Base-by-base conservation (phyloP, 53 echinoderm and acorn worm species). In the Crossaster papposus region DNA sequence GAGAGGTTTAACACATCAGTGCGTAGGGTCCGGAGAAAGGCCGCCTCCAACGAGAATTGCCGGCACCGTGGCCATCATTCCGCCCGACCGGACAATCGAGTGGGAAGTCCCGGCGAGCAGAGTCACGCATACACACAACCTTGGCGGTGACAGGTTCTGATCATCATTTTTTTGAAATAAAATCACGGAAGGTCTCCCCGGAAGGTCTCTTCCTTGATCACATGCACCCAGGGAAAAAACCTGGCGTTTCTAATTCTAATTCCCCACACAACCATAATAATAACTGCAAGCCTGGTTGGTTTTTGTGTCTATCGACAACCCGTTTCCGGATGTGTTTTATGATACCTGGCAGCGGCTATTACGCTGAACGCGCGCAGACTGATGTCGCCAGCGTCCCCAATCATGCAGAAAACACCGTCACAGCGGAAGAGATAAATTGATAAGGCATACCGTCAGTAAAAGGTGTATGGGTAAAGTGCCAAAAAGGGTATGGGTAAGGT, bases 31-130 rank as follows among this genome's bases (percentile, higher is more conserved):
- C 53, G 72, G 15, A 54, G 81, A 4, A n/a, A 38, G 72, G 72
- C 50, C 84, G 70, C 84, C 84, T 84, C 73, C 72, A 65, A 44
- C 52, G 72, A 84, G 73, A 73, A 84, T 52, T 71, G 71, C 84
- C 72, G 84, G 84, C 84, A 72, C 84, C 84, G 11, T 30, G 12
- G 84, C 65, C 84, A 84, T 84, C 84, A 84, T 84, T 72, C 84
- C 72, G 84, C 84, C 52, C 84, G 37, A 70, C 37, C 44, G 30
- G 26, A 30, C 72, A 72, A 71, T 84, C 72, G 84, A 84, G 72
- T 73, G n/a, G 24, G 44, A 30, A 15, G 58, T 58, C 58, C 58
- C 22, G 71, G 23, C 84, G 26, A 29, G 71, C 84, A 72, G 72
- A 71, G 84, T 84, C 84, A 84, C 12, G 22, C 44, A 84, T 72